Evolutionary conservation across 2,888 invertebrate genomes (phyloP).

Genomic region (Dermolepida albohirtum): DNA sequence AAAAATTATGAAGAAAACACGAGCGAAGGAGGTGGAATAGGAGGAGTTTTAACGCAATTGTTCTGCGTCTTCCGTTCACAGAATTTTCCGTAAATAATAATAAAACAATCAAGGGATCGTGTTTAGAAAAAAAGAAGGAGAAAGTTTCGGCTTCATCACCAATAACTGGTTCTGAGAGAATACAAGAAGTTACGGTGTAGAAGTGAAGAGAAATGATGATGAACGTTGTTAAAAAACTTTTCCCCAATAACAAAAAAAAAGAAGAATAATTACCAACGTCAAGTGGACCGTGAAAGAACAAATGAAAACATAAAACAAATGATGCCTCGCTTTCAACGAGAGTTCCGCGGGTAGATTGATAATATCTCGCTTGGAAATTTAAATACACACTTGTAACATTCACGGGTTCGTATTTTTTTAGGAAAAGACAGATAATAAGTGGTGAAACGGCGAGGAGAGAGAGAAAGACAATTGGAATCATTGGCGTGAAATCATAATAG

Average conservation of each 20-base stretch:
- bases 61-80: too few relatives aligned
- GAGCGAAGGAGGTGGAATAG: slow-evolving; percentile 50
- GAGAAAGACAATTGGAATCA: slow-evolving; percentile 52
- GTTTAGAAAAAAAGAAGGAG: too few relatives aligned
- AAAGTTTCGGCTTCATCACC: too few relatives aligned
- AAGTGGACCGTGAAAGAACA: slow-evolving; percentile 64
- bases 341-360: slow-evolving; percentile 47
- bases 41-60: too few relatives aligned
- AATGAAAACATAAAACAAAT: slow-evolving; percentile 65
- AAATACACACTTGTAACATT: slow-evolving; percentile 55
- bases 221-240: slow-evolving; percentile 8
- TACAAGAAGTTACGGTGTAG: too few relatives aligned
- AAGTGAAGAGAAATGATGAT: slow-evolving; percentile 24
- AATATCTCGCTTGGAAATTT: slow-evolving; percentile 54
- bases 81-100: too few relatives aligned
- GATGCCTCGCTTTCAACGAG: slow-evolving; percentile 54
- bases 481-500: slow-evolving; percentile 60
- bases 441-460: too few relatives aligned
- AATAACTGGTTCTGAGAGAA: too few relatives aligned
- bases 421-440: too few relatives aligned
- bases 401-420: background rate
- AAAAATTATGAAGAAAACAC: slow-evolving; percentile 64
- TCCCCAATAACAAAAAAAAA: slow-evolving; percentile 36
- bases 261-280: slow-evolving; percentile 64
- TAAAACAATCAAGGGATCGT: too few relatives aligned